Evolutionary conservation across 2,113 vertebrate species (phyloP), one percentile per base, ranked within the genome.

Genomic region (Atrichornis clamosus): DNA sequence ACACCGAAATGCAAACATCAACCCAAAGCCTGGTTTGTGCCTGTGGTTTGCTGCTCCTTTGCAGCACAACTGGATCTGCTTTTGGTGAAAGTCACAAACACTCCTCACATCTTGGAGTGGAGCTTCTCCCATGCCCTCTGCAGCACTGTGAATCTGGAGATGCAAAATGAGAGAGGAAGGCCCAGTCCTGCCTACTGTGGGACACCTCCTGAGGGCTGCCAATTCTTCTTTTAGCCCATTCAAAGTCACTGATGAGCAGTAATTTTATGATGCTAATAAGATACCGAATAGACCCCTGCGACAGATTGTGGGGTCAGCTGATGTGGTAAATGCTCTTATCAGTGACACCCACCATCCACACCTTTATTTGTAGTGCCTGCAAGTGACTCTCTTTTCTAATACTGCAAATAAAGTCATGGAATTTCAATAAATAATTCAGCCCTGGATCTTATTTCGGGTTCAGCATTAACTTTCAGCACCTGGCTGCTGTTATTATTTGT

Each of bases 401-500:
- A 81, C 52, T 87, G 87, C 95, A 95, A 88, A 96, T 87, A 90
- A 93, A 96, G 96, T 98, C 15, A 95, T 98, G 98, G 98, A 98
- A 98, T 98, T 98, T 98, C 97, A 97, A 97, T 98, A 95, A 98
- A 98, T 98, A 97, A 98, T 98, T 98, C 96, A 98, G 75, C 37
- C 37, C 42, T 7, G 15, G 94, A 72, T 98, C 96, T 65, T n/a
- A 94, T 98, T 98, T 97, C 98, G 63, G 70, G 87, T 41, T 84
- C 79, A 89, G 97, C 65, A 41, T 97, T 97, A 87, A 87, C 97
- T 98, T 98, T 98, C 98, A 98, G 96, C 94, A 67, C 87, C 79
- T 92, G 97, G 92, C 90, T 95, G 92, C 95, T 94, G 69, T 89
- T 95, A 87, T 88, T 95, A 49, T 95, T 92, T 95, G 94, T 87